phyloP scores from a whole-genome alignment of 2,888 invertebrate species.

The Pecten maximus region DNA sequence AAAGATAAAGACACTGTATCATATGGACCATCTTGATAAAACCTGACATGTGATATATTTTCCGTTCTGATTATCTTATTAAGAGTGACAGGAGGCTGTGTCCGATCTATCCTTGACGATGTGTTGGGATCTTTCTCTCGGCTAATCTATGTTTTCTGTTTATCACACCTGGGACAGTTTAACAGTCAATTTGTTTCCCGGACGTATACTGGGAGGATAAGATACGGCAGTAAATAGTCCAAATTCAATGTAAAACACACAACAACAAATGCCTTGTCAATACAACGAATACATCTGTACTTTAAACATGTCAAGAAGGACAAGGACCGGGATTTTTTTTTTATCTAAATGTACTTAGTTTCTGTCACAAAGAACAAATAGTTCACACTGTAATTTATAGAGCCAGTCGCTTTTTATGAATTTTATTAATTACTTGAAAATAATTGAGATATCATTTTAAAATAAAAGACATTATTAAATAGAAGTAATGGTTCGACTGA shows the following conservation, averaged over 20 bases:
- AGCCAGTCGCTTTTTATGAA: too few species aligned
- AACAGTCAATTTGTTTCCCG: slow-evolving; percentile 6
- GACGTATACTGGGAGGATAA: not conserved
- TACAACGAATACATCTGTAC: not conserved
- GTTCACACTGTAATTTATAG: too few species aligned
- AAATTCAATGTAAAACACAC: not conserved
- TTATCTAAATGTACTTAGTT: not conserved
- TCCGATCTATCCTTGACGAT: not conserved
- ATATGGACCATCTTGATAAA: not conserved
- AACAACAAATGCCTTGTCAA: not conserved
- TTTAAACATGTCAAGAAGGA: not conserved
- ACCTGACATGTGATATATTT: not conserved
- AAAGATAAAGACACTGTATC: not conserved
- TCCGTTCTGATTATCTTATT: not conserved
- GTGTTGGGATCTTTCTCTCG: not conserved
- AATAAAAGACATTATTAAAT: too few species aligned
- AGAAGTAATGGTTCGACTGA: too few species aligned
- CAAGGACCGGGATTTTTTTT: not conserved
- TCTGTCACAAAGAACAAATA: too few species aligned
- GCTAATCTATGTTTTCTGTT: not conserved
- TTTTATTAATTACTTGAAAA: too few species aligned
- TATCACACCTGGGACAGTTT: not conserved
- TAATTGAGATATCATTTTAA: too few species aligned
- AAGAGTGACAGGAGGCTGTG: not conserved
- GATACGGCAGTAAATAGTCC: not conserved